Conservation (phyloP, 2,888 invertebrate genomes). For the Amblyjoppa proteus region DNA sequence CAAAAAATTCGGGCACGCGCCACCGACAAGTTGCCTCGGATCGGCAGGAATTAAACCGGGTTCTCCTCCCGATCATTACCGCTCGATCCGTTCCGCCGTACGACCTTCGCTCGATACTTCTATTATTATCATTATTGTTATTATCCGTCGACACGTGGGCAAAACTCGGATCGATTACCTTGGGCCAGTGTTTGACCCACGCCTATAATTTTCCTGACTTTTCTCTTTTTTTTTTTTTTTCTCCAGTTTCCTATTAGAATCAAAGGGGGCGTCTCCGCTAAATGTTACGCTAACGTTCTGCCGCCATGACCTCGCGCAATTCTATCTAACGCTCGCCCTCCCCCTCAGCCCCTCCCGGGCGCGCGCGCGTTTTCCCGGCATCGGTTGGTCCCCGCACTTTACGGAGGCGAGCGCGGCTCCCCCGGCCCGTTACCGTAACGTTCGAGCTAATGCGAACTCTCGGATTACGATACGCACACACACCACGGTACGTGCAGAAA, state of each 20-base stretch:
- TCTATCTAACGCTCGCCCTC: conserved; percentile 71
- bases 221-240: neutral
- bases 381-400: conserved; percentile 2
- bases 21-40: neutral
- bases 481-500: neutral
- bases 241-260: no score
- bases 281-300: conserved; percentile 71
- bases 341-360: conserved; percentile 49
- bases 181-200: conserved; percentile 14
- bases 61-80: conserved; percentile 22
- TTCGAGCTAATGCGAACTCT: conserved; percentile 16
- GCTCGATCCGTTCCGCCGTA: conserved; percentile 6
- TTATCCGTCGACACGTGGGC: conserved; percentile 8
- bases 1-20: conserved; percentile 59
- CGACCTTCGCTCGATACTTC: conserved; percentile 17
- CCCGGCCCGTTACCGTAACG: conserved; percentile 54
- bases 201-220: neutral
- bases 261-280: neutral
- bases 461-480: conserved; percentile 46
- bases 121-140: neutral
- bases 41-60: neutral
- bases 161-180: neutral
- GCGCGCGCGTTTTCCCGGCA: conserved; percentile 70
- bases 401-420: conserved; percentile 20
- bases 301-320: conserved; percentile 77